Base-by-base conservation (phyloP, 1,140 invertebrate genomes). In the Heliothis virescens region DNA sequence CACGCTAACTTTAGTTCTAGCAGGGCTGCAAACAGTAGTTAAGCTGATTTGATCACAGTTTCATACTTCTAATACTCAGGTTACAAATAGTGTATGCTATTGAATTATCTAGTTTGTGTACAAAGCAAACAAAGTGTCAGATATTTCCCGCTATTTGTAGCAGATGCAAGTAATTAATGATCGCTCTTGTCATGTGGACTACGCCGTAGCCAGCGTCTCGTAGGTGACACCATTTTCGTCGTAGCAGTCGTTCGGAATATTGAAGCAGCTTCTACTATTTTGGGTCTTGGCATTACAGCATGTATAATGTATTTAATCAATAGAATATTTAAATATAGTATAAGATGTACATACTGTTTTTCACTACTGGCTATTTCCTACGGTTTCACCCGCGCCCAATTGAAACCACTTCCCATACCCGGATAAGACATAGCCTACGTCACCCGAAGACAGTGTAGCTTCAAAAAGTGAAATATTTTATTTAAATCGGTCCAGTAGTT, bases 11-110 rank as follows among this genome's bases (percentile, higher is more conserved):
- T 72, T 72, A 55, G 67, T 29, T 71, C 48, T 15, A 71, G 47
- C 50, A 52, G 15, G 48, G 67, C 7, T 34, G 55, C 67, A 72
- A 72, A 72, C 26, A 72, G 52, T 72, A 55, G 52, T 72, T 72
- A 55, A 55, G 67, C 52, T 72, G 67, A 72, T 72, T 72, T 72
- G 67, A 55, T 72, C 67, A 72, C 52, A 55, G 67, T 72, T 72
- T 34, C 50, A 26, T 69, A 69, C 12, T 67, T 50, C 41, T 67
- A 71, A 71, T 48, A 2, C 16, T 65, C 63, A 52, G 47, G 18
- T 67, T 67, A 50, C n/a, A 47, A 63, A 63, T 69, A 69, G 12
- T 52, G 62, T 63, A n/a, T 63, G 63, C 41, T 67, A 50, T 50
- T 50, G 47, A 50, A 67, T 50, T 13, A 11, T 47, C 10, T 47